Evolutionary conservation across 1,140 invertebrate species (phyloP), one percentile per base, ranked within the genome.

Genomic region (Achatina immaculata): DNA sequence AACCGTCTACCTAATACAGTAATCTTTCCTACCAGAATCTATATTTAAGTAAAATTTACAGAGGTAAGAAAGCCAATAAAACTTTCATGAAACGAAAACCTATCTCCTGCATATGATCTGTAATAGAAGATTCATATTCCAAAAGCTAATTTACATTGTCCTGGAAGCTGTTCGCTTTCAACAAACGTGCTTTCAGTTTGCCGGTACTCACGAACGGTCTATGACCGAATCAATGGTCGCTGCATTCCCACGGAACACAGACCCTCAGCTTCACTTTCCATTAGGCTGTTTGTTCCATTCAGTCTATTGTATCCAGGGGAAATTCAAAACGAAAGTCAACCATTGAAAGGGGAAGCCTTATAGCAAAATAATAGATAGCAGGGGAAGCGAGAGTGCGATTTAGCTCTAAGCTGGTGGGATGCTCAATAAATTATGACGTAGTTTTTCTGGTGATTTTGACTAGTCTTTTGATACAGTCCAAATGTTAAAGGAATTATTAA

Each of bases 221-320:
- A 21, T 62, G 58, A n/a, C n/a, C 16, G 58, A 62, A 62, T 62
- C 58, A 62, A 62, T 62, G 58, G 58, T 62, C 31, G 6, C 48
- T 0, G 58, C 3, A 31, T 62, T 34, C 58, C 58, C 58, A 34
- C 31, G 58, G 31, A 62, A 62, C 58, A 62, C 28, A 62, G 31
- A 28, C 7, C 28, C n/a, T n/a, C n/a, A 62, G 28, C 58, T 28
- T 62, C 28, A 62, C 58, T 62, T 31, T 62, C n/a, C 58, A 62
- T 62, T 62, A 62, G 58, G 58, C 58, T 62, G 58, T 62, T 62
- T 62, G 58, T 62, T 62, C 58, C 58, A 62, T 62, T 62, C 58
- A 31, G 28, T 62, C 28, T 4, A 2, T 31, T 28, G n/a, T 62
- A 62, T 62, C 31, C 58, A 62, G n/a, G 58, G 28, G 28, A 62